These are phyloP conservation scores for Rhopalosiphum maidis DNA, from an alignment of 1,140 invertebrate genomes.

Conservation along the genomic window DNA sequence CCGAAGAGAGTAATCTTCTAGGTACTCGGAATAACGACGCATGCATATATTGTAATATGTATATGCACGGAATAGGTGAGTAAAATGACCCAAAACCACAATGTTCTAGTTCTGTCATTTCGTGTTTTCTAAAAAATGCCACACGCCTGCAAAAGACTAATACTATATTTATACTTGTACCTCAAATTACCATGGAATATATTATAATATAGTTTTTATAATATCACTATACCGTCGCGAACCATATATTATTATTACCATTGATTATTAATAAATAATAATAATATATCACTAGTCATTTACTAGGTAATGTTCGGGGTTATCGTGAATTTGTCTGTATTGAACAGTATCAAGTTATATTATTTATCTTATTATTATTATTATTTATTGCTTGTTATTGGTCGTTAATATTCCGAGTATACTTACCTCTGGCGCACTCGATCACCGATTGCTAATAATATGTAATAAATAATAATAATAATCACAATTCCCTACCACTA, in stretches of 20 bases:
- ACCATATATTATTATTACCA: background rate
- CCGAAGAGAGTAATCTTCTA: background rate
- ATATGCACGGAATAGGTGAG: background rate
- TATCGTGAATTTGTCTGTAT: background rate
- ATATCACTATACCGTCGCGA: background rate
- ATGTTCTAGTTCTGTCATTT: background rate
- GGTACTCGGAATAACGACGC: no score
- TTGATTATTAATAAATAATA: background rate
- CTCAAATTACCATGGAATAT: background rate
- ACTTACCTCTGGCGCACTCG: background rate
- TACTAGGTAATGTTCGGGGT: background rate
- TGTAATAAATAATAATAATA: conserved; percentile 18
- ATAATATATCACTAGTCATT: background rate
- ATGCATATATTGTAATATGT: background rate
- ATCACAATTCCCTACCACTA: background rate
- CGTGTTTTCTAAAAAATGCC: background rate
- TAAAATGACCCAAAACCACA: background rate
- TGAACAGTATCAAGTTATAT: background rate
- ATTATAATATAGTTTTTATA: background rate
- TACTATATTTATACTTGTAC: background rate
- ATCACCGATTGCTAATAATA: background rate
- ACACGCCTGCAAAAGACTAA: background rate
- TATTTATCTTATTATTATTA: background rate
- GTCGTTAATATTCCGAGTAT: background rate
- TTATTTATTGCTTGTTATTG: background rate